Conservation (phyloP, 2,888 invertebrate species). For the Eristalis tenax region DNA sequence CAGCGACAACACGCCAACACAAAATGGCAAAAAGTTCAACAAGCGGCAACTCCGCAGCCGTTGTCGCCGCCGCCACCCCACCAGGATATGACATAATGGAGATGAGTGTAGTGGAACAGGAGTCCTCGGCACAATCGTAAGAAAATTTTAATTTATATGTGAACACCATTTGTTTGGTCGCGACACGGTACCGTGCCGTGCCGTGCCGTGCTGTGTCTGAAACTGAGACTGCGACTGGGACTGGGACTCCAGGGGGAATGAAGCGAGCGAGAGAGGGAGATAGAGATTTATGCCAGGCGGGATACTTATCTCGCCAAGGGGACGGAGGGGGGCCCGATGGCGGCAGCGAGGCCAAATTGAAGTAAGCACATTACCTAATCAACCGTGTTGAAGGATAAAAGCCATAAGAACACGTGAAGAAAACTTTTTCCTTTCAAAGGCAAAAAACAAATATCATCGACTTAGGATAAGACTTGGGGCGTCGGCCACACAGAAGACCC, state of each 20-base stretch:
- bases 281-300: not conserved
- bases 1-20: not conserved
- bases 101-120: slow-evolving; percentile 28
- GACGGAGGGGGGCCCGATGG: not conserved
- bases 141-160: slow-evolving; percentile 25
- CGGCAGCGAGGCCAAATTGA: not conserved
- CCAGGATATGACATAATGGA: slow-evolving; percentile 24
- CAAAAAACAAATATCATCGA: not conserved
- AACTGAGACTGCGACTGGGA: too few species aligned
- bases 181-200: too few species aligned
- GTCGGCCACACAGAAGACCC: too few species aligned
- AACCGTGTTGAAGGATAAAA: slow-evolving; percentile 11
- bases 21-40: not conserved
- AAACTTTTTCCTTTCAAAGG: not conserved
- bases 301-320: not conserved
- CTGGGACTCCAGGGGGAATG: not conserved
- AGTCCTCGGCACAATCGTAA: slow-evolving; percentile 14
- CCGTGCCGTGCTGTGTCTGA: too few species aligned
- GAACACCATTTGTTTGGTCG: slow-evolving; percentile 14
- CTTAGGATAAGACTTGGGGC: not conserved
- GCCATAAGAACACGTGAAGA: not conserved
- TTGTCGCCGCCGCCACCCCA: too few species aligned
- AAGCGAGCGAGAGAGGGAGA: not conserved
- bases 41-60: not conserved
- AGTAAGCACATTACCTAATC: slow-evolving; percentile 20